Evolutionary conservation across 2,113 vertebrate species (phyloP), one percentile per base, ranked within the genome.

Genomic region (Mus spicilegus): DNA sequence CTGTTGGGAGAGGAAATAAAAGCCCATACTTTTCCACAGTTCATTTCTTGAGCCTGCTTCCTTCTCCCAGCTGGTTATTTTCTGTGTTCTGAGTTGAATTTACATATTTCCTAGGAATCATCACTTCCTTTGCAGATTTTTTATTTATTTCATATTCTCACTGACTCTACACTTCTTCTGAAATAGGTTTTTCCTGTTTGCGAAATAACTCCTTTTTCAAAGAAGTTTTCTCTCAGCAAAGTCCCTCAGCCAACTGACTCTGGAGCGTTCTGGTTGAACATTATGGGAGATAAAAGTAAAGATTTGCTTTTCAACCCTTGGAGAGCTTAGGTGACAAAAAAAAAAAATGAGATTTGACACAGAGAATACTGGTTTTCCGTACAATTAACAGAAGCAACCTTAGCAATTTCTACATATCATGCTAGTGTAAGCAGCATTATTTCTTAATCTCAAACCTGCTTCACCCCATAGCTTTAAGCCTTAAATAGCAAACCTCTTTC

Each of bases 181-280:
- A 94, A 95, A 69, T 93, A 58, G 69, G 28, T 72, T 51, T 20
- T 91, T 88, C 42, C 85, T 93, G 85, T 86, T 20, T 89, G 46
- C 58, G 86, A 89, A 90, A 82, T 30, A 12, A 75, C 49, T 42
- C 33, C 84, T 77, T 94, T 61, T 81, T 63, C 81, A 95, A 46
- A 22, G 26, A 78, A 76, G 5, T 70, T 87, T 87, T 67, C 75
- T 90, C 88, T 24, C 6, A 0, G 33, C 12, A 7, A 28, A 28
- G 17, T 26, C 33, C 28, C 5, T 67, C 5, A 9, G 24, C 78
- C 63, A 81, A 22, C 33, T 76, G 78, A 54, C 13, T 54, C 0
- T 3, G 4, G 30, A 65, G n/a, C 28, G 9, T 42, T 54, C 42
- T 70, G 26, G 26, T 33, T 80, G 42, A 87, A 42, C 6, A 0